These are phyloP conservation scores for Chymomyza costata DNA, from an alignment of 1,140 invertebrate genomes.

Conservation along the genomic window DNA sequence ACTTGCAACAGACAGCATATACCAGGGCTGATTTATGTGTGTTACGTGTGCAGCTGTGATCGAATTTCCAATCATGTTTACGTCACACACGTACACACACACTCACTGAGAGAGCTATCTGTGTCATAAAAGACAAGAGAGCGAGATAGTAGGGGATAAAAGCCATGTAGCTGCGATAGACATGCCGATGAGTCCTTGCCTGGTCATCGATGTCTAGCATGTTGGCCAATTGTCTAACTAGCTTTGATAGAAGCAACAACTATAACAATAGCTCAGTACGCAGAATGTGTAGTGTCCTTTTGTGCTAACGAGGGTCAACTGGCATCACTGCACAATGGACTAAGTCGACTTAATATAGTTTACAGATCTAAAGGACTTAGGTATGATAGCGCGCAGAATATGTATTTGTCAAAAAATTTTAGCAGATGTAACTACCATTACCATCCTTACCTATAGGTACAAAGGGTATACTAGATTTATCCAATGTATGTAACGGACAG, in stretches of 20 bases:
- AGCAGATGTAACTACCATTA: too few relatives aligned
- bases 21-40: conserved; percentile 63
- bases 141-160: conserved; percentile 7
- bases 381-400: too few relatives aligned
- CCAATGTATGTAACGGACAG: too few relatives aligned
- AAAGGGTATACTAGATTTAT: too few relatives aligned
- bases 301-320: too few relatives aligned
- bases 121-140: neutral
- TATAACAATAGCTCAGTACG: too few relatives aligned
- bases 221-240: conserved; percentile 51
- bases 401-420: too few relatives aligned
- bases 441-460: too few relatives aligned
- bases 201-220: conserved; percentile 29
- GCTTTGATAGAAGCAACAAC: conserved; percentile 49
- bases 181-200: conserved; percentile 47
- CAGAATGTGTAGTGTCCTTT: too few relatives aligned
- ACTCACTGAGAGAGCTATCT: conserved; percentile 8
- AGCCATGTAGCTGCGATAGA: conserved; percentile 56
- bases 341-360: too few relatives aligned
- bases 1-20: conserved; percentile 26
- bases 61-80: conserved; percentile 74
- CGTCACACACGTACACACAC: conserved; percentile 30
- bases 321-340: too few relatives aligned
- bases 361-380: too few relatives aligned
- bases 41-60: conserved; percentile 70